Base-by-base conservation (phyloP, 2,113 vertebrate genomes). In the Channa maculata region DNA sequence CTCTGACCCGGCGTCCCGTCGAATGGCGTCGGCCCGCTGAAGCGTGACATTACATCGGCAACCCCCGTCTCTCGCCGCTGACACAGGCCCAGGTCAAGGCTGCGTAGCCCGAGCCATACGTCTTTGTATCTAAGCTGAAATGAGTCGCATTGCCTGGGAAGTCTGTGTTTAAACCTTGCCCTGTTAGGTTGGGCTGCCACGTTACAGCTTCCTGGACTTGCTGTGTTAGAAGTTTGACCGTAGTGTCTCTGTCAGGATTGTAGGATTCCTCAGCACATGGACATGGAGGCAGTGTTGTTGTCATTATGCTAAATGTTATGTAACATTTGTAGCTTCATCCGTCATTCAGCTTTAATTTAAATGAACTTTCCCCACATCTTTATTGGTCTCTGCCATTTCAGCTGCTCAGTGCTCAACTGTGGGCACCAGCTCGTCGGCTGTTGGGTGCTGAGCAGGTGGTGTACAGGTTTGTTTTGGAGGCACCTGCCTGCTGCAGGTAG, bases 1-100 rank as follows among this genome's bases (percentile, higher is more conserved):
- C 65, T 58, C 37, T 46, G 82, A 92, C 84, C 84, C 33, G 8
- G 39, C 9, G 79, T 75, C 76, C 73, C 2, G 57, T 44, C 46
- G 77, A 82, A 80, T 61, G 64, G 69, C 45, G 57, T 55, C 65
- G 37, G 77, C 82, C 52, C 77, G 10, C 37, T 77, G 84, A 73
- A 80, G 87, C 80, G 75, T 63, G 78, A 80, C 90, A 88, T 90
- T 87, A 77, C 86, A 89, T 79, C 78, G 55, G 80, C 71, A 57
- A 52, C 57, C 50, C 24, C 75, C n/a, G 77, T 75, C 72, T 87
- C 75, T 73, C 45, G 75, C 75, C 80, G 48, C 46, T 12, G 70
- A 74, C 73, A 33, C 24, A 3, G 73, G 52, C 50, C 72, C 14
- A 1, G 80, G 83, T 83, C 67, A 13, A 0, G 54, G 60, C 65